Base-by-base conservation (phyloP, 2,113 vertebrate species). In the Poicephalus meyeri region DNA sequence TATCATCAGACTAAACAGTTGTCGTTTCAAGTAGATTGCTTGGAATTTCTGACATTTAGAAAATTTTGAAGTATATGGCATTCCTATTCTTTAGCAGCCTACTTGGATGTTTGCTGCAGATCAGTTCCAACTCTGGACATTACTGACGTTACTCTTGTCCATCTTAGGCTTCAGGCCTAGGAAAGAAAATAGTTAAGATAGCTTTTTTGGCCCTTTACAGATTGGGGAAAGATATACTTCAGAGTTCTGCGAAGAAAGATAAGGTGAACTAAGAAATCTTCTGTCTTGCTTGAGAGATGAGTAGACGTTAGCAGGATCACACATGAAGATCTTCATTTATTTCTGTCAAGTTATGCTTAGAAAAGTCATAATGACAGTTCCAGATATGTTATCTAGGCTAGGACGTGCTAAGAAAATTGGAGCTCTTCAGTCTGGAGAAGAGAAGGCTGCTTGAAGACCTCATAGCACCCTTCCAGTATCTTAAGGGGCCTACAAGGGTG, bases 261-360 rank as follows among this genome's bases (percentile, higher is more conserved):
- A 89, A 87, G 52, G 64, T 88, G 61, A 91, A 16, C 78, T 81
- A 68, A 89, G 85, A 85, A 91, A 94, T 49, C 66, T 84, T 60
- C 64, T 89, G 35, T 81, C 66, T 70, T 82, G 80, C 74, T 65
- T 89, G 47, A 94, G 65, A 91, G 50, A 86, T 79, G 73, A 76
- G 74, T 74, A 56, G 68, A 52, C 61, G 65, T 85, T 93, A 89
- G 78, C 84, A 93, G 81, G 88, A 68, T 81, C 61, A 68, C 35
- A 53, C 2, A 1, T 71, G 46, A 71, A 85, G 21, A 71, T 66
- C 79, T 72, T 71, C 44, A 55, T 52, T 81, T 86, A 24, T 50
- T 90, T 80, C 42, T 95, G 15, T 89, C 39, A 72, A 39, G 47
- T 61, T 66, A 9, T 8, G 11, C 44, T 55, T 49, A 3, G 23